Evolutionary conservation across 2,888 invertebrate species (phyloP).

Genomic region (Coronaproctus castanopsis): DNA sequence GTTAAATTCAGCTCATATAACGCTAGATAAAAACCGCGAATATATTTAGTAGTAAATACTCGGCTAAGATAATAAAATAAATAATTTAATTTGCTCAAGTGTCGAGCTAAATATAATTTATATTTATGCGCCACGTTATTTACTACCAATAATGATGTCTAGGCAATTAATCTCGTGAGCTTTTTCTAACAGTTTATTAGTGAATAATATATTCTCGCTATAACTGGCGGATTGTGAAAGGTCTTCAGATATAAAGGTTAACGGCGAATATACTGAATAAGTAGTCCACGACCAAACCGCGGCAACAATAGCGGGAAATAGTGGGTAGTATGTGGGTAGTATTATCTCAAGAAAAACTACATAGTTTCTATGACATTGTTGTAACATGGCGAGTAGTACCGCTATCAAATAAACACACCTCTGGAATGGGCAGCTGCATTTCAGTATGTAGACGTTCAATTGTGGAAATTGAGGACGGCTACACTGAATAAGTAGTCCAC

Average conservation of each 20-base stretch:
- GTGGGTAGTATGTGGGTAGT: background rate
- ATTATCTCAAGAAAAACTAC: background rate
- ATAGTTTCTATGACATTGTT: background rate
- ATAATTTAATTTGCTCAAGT: too few species aligned
- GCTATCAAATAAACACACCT: background rate
- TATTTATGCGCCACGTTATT: too few species aligned
- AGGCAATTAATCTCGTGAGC: too few species aligned
- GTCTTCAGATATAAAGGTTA: background rate
- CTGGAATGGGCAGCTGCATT: background rate
- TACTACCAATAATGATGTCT: too few species aligned
- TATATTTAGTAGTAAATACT: too few species aligned
- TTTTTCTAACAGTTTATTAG: too few species aligned
- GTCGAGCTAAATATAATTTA: too few species aligned
- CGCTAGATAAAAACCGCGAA: too few species aligned
- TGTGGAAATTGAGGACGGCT: background rate
- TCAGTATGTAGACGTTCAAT: background rate
- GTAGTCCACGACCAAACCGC: background rate
- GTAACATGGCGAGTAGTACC: background rate
- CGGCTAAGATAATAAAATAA: too few species aligned
- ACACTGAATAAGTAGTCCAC: background rate
- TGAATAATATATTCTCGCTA: too few species aligned
- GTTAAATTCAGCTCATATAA: too few species aligned
- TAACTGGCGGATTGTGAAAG: background rate
- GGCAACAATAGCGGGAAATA: background rate
- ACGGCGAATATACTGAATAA: background rate